Percentiles rank a stretch among this genome's conserved stretches.
Conservation (phyloP, 2,888 invertebrate genomes). For the Xylocampa areola region DNA sequence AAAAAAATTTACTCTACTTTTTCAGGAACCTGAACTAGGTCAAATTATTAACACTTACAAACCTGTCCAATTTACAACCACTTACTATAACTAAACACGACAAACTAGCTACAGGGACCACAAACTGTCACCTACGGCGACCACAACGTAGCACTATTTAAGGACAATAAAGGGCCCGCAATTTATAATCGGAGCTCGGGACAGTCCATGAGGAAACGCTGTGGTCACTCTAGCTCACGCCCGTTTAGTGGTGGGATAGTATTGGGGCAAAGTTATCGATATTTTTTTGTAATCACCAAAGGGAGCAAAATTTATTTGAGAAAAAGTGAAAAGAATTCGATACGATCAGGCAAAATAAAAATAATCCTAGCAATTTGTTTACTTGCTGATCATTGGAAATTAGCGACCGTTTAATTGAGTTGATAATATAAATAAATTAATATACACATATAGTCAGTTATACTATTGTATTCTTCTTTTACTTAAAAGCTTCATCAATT, state of each 20-base stretch:
- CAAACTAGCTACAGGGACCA: constrained; percentile 28
- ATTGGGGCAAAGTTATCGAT: constrained; percentile 27
- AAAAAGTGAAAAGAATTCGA: too few relatives aligned
- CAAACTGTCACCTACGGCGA: constrained; percentile 34
- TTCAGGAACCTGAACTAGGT: too few relatives aligned
- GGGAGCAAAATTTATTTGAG: too few relatives aligned
- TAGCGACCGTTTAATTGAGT: too few relatives aligned
- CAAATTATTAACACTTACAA: constrained; percentile 7
- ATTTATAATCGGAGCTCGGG: constrained; percentile 57
- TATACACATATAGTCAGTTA: too few relatives aligned
- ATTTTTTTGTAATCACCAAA: neutral
- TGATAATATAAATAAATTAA: too few relatives aligned
- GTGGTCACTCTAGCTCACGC: constrained; percentile 60
- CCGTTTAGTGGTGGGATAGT: constrained; percentile 38
- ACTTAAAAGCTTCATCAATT: too few relatives aligned
- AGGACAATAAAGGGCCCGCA: constrained; percentile 57
- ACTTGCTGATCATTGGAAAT: too few relatives aligned
- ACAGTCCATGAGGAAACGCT: constrained; percentile 53
- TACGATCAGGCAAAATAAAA: too few relatives aligned
- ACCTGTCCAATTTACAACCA: constrained; percentile 20
- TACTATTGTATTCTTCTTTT: too few relatives aligned
- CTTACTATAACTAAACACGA: constrained; percentile 27
- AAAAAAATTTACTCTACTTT: too few relatives aligned
- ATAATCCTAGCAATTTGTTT: too few relatives aligned
- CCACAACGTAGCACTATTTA: constrained; percentile 56